These are phyloP conservation scores for Julus scanicus DNA, from an alignment of 2,888 invertebrate genomes.

Conservation along the genomic window DNA sequence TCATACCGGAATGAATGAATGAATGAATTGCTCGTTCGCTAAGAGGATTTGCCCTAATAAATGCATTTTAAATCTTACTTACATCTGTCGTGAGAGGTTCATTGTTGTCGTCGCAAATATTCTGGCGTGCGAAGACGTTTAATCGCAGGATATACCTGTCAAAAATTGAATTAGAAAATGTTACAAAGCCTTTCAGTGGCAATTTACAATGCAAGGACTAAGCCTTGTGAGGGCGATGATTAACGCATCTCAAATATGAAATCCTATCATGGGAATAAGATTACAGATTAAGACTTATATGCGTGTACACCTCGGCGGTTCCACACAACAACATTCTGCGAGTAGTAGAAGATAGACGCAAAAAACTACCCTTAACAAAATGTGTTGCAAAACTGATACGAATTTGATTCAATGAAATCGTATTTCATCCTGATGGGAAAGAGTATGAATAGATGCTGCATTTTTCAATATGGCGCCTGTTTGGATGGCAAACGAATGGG, in stretches of 20 bases:
- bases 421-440: neutral
- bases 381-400: neutral
- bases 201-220: neutral
- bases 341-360: neutral
- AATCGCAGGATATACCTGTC: neutral
- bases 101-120: neutral
- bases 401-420: neutral
- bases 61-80: neutral
- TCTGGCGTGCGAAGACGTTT: neutral
- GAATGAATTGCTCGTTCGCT: neutral
- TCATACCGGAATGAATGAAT: neutral
- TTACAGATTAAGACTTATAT: neutral
- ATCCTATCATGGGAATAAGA: neutral
- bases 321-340: neutral
- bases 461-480: neutral
- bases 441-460: neutral
- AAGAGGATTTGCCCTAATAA: conserved; percentile 1
- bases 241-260: neutral
- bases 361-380: neutral
- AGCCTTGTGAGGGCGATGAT: neutral
- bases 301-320: neutral
- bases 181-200: neutral
- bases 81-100: neutral
- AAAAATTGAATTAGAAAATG: neutral
- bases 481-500: neutral